phyloP scores from a whole-genome alignment of 2,888 invertebrate species.

The Amiota mariae region DNA sequence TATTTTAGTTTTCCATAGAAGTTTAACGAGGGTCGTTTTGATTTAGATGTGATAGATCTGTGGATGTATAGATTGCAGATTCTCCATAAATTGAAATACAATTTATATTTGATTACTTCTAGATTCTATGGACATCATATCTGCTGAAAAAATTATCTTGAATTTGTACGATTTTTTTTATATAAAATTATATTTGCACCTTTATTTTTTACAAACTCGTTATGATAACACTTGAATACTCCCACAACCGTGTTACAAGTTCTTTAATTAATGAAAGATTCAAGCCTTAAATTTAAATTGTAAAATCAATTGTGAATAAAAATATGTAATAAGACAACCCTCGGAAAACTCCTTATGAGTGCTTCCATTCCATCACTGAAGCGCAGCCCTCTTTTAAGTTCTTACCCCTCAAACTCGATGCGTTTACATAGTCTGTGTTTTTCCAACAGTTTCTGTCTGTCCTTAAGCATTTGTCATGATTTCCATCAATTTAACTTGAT shows the following conservation, averaged over 20 bases:
- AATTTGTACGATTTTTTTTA: too few relatives aligned
- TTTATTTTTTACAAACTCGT: too few relatives aligned
- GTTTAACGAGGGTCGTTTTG: background rate
- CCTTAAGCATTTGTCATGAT: constrained; percentile 32
- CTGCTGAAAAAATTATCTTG: too few relatives aligned
- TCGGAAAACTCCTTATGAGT: too few relatives aligned
- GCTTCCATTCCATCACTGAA: background rate
- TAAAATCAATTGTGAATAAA: too few relatives aligned
- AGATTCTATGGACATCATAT: too few relatives aligned
- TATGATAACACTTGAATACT: too few relatives aligned
- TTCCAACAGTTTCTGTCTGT: constrained; percentile 11
- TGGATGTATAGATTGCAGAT: background rate
- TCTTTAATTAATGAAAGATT: too few relatives aligned
- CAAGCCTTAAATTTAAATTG: too few relatives aligned
- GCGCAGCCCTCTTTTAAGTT: background rate
- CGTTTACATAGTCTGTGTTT: background rate
- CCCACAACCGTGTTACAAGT: too few relatives aligned
- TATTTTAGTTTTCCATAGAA: background rate
- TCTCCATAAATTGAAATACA: background rate
- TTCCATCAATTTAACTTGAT: constrained; percentile 42
- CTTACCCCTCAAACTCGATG: background rate
- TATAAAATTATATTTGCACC: too few relatives aligned
- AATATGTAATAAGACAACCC: too few relatives aligned
- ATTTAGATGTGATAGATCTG: background rate
- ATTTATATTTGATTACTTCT: background rate